Evolutionary conservation across 2,113 vertebrate genomes (phyloP).

Genomic region (Meleagris gallopavo): DNA sequence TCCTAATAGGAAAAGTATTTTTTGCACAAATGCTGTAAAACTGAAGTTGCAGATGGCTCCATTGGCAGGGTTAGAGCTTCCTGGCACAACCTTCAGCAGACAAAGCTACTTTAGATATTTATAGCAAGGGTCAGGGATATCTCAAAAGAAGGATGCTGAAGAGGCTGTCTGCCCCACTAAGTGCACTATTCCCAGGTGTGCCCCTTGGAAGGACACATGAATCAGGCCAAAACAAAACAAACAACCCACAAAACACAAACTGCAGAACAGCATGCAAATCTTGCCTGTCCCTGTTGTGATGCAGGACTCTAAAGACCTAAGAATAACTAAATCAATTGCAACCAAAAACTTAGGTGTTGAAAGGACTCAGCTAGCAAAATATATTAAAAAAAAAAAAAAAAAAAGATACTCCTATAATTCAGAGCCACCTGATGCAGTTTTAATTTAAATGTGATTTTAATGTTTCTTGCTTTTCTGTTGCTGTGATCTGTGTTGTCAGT

Average conservation of each 20-base stretch:
- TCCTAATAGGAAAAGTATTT: slow-evolving; percentile 15
- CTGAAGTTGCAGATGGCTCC: slow-evolving; percentile 57
- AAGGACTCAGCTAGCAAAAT: neutral
- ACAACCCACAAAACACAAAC: neutral
- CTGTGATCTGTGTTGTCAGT: neutral
- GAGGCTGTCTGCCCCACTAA: neutral
- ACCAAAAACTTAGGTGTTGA: neutral
- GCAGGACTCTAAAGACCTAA: neutral
- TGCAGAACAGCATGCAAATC: neutral
- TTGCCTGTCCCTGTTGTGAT: neutral
- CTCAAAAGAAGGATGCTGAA: neutral
- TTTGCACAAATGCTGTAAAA: slow-evolving; percentile 46
- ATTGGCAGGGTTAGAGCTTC: slow-evolving; percentile 30
- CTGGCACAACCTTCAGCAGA: slow-evolving; percentile 7
- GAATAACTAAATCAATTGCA: neutral
- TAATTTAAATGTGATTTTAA: slow-evolving; percentile 61
- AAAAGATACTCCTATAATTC: slow-evolving; percentile 32
- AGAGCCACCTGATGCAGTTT: slow-evolving; percentile 46
- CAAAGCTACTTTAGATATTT: slow-evolving; percentile 26
- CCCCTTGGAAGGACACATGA: neutral
- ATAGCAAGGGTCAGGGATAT: neutral
- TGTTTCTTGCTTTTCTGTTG: slow-evolving; percentile 42
- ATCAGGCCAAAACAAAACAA: neutral
- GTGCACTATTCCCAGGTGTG: neutral
- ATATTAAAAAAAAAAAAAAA: neutral